phyloP scores from a whole-genome alignment of 2,113 vertebrate genomes.

The Bucco capensis region DNA sequence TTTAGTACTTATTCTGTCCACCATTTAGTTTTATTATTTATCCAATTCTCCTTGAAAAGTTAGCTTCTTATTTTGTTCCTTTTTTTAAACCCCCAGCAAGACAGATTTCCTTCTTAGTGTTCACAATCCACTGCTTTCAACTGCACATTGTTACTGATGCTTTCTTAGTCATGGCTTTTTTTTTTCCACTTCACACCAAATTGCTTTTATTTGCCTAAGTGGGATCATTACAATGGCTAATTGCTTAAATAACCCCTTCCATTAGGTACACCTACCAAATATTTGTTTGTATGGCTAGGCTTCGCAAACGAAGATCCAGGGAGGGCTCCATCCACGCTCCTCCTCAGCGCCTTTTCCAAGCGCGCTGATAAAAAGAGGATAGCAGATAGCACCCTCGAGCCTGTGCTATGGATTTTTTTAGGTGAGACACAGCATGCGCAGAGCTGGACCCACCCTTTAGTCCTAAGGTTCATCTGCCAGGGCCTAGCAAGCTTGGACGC shows the following conservation, averaged over 20 bases:
- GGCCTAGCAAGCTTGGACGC: too few species aligned
- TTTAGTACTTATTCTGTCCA: background rate
- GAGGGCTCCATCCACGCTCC: too few species aligned
- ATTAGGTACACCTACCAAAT: background rate
- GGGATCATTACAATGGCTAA: background rate
- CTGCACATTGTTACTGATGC: background rate
- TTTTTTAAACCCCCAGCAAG: background rate
- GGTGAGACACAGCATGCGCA: too few species aligned
- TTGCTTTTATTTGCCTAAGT: background rate
- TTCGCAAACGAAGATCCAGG: too few species aligned
- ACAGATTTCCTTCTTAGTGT: background rate
- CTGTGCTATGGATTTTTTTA: too few species aligned
- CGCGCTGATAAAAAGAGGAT: too few species aligned
- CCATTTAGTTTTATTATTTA: slow-evolving; percentile 7
- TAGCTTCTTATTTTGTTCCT: background rate
- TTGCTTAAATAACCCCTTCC: background rate
- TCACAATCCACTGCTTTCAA: background rate
- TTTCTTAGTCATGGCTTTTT: background rate
- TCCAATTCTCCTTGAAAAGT: background rate
- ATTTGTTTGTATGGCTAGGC: too few species aligned
- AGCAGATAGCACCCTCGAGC: too few species aligned
- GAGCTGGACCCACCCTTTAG: too few species aligned
- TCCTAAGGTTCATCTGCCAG: too few species aligned
- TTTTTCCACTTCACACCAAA: background rate
- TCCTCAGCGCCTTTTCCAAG: too few species aligned